Conservation (phyloP, 2,113 vertebrate species). For the Galbula dea region DNA sequence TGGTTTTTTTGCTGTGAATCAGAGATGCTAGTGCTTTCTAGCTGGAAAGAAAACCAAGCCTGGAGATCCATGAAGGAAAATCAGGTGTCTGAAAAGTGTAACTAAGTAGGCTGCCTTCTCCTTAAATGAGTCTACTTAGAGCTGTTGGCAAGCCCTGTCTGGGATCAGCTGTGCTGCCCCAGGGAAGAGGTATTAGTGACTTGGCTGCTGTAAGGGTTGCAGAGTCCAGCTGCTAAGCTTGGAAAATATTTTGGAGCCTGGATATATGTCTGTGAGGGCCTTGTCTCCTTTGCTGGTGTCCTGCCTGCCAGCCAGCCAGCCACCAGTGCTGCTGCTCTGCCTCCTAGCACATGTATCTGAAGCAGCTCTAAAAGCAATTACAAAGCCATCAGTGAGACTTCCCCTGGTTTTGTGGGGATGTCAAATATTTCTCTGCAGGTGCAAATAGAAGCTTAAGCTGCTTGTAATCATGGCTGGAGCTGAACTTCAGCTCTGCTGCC, state of each 20-base stretch:
- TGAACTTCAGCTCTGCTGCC: neutral
- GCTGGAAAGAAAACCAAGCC: neutral
- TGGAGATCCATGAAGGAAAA: neutral
- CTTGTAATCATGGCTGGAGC: neutral
- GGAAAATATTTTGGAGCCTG: slow-evolving; percentile 39
- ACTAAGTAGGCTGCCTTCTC: neutral
- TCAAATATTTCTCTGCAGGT: neutral
- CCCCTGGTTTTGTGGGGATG: neutral
- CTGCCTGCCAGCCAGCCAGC: slow-evolving; percentile 6
- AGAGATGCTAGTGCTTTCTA: neutral
- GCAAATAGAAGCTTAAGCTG: neutral
- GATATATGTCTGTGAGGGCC: neutral
- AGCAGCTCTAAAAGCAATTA: neutral
- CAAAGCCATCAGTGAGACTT: neutral
- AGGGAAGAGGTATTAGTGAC: slow-evolving; percentile 45
- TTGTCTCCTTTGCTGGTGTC: neutral
- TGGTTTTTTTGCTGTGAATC: neutral
- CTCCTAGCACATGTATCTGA: neutral
- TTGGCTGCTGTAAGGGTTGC: slow-evolving; percentile 33
- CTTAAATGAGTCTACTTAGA: neutral
- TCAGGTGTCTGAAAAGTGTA: neutral
- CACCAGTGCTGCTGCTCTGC: neutral
- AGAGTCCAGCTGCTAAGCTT: slow-evolving; percentile 27
- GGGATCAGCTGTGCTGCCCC: slow-evolving; percentile 40
- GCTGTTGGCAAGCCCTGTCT: slow-evolving; percentile 27